Base-by-base conservation (phyloP, 2,797 vertebrate genomes). In the Cygnus olor region DNA sequence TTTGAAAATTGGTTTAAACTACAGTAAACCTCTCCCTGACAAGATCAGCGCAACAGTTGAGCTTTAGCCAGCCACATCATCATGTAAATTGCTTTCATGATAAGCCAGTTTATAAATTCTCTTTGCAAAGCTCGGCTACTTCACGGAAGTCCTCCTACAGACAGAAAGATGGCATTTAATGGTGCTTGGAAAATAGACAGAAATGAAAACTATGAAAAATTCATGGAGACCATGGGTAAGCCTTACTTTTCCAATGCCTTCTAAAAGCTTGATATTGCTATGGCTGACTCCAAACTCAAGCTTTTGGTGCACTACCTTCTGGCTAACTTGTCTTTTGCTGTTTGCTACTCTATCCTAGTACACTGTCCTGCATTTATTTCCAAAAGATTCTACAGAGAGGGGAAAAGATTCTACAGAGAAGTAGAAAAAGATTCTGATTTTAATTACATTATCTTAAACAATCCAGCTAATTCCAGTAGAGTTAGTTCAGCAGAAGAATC, bases 211-310 rank as follows among this genome's bases (percentile, higher is more conserved):
- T 99, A 99, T 92, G 99, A 99, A 14, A 99, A 99, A 85, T 99
- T 99, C 96, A 99, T 99, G 99, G 99, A 99, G 86, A 58, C 97
- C 28, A 98, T 99, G 99, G 99, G 99, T 99, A 98, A 99, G 98
- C 96, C 60, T 80, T 63, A 19, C 10, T 83, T 88, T 61, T 85
- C 28, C 47, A 82, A 22, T 53, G 9, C 15, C 17, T 70, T 61
- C 68, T 74, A n/a, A 38, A 40, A 71, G n/a, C 71, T 27, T 27
- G 60, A 57, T 4, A 19, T 2, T 45, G 4, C 10, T 42, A 5
- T 22, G 36, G 44, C 11, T n/a, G 54, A 65, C 42, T 1, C 25
- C 32, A 36, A 60, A 63, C n/a, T 53, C 1, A 0, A 54, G 53
- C 14, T 69, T 49, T 1, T 24, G 56, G 30, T 45, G 51, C 88